Evolutionary conservation across 2,113 vertebrate species (phyloP).

Genomic region (Catagonus wagneri): DNA sequence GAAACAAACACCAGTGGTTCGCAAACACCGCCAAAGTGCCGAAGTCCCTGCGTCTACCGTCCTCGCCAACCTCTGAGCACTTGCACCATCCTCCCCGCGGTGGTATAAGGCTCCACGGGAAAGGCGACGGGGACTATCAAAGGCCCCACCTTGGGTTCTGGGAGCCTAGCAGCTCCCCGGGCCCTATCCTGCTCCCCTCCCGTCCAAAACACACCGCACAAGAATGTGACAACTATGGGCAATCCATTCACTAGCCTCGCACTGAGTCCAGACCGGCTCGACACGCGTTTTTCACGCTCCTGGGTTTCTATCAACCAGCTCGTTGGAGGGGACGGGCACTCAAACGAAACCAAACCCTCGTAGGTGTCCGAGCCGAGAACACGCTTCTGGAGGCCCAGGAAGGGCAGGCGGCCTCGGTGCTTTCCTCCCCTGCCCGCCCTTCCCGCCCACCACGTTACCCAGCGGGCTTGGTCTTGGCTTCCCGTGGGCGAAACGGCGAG

Average conservation of each 20-base stretch:
- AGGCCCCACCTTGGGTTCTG: background rate
- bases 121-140: background rate
- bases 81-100: background rate
- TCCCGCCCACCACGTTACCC: constrained; percentile 23
- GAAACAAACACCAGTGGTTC: background rate
- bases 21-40: background rate
- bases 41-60: accelerated
- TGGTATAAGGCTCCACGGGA: background rate
- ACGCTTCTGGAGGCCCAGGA: accelerated
- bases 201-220: accelerated
- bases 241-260: background rate
- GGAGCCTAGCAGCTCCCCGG: background rate
- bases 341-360: accelerated
- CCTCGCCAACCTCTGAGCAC: background rate
- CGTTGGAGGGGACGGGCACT: background rate
- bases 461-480: background rate
- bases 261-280: accelerated
- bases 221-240: accelerated
- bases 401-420: background rate
- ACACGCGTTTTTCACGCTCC: background rate
- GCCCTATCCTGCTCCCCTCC: accelerated
- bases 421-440: background rate
- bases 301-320: background rate
- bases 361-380: background rate
- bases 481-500: background rate